A percentile compares a stretch with the other conserved stretches of the same genome.
Evolutionary conservation across 2,888 invertebrate species (phyloP).

Genomic region (Stomorhina lunata): DNA sequence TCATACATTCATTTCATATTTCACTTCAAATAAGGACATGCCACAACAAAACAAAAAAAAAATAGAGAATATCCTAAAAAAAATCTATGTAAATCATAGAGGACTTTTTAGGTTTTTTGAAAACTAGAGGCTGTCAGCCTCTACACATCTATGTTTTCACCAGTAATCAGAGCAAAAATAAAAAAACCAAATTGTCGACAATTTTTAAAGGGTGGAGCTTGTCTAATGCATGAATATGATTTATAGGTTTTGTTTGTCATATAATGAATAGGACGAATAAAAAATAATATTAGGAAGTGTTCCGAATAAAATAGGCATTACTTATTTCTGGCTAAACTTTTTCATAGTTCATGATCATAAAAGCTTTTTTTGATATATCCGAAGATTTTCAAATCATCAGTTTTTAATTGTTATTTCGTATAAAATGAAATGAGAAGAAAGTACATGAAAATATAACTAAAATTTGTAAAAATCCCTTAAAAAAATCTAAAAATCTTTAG

Average conservation of each 20-base stretch:
- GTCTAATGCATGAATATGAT: conserved; percentile 52
- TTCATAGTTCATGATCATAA: too few species aligned
- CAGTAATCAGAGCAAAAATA: conserved; percentile 27
- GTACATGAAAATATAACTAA: too few species aligned
- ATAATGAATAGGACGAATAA: conserved; percentile 4
- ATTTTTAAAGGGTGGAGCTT: conserved; percentile 29
- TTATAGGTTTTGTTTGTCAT: conserved; percentile 44
- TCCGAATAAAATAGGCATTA: background rate
- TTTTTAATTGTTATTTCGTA: too few species aligned
- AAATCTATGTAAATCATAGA: conserved; percentile 20
- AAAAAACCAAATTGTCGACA: background rate
- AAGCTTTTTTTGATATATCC: too few species aligned
- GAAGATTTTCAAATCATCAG: too few species aligned
- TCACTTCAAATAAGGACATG: conserved; percentile 46
- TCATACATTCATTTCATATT: conserved; percentile 58
- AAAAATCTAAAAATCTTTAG: too few species aligned
- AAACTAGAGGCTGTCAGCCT: conserved; percentile 42
- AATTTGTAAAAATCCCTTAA: too few species aligned
- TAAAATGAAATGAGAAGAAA: too few species aligned
- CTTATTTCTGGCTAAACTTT: too few species aligned
- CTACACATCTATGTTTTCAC: conserved; percentile 52
- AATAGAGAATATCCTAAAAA: conserved; percentile 31
- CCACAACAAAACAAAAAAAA: conserved; percentile 14
- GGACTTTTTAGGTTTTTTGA: conserved; percentile 21
- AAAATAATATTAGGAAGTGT: background rate